phyloP scores from a whole-genome alignment of 2,888 invertebrate genomes.

The Drosophila macrospina region DNA sequence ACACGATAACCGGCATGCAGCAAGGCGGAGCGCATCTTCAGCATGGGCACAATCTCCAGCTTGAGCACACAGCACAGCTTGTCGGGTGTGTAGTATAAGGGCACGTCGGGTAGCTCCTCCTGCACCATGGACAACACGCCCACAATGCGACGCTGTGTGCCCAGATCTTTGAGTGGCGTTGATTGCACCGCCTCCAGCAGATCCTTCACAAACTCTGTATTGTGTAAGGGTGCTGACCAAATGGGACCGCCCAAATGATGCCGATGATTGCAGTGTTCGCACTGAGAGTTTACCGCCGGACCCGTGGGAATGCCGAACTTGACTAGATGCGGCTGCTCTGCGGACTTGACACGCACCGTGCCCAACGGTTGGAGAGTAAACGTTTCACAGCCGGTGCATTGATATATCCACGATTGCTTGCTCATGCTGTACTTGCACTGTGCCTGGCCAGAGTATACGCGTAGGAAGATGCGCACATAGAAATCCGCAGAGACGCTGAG shows the following conservation, averaged over 20 bases:
- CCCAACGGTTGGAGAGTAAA: slow-evolving; percentile 92
- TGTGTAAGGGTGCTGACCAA: slow-evolving; percentile 95
- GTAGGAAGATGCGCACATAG: slow-evolving; percentile 97
- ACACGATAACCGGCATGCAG: slow-evolving; percentile 95
- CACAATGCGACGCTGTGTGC: slow-evolving; percentile 90
- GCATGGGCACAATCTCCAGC: slow-evolving; percentile 89
- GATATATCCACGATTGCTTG: slow-evolving; percentile 94
- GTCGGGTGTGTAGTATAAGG: slow-evolving; percentile 94
- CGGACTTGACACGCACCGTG: slow-evolving; percentile 86
- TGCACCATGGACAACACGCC: slow-evolving; percentile 92
- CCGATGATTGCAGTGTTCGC: slow-evolving; percentile 91
- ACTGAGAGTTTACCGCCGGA: slow-evolving; percentile 89
- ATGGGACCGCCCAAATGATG: slow-evolving; percentile 96
- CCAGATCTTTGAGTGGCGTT: slow-evolving; percentile 85
- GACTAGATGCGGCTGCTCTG: slow-evolving; percentile 87
- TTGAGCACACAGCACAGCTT: slow-evolving; percentile 91
- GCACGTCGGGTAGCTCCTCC: slow-evolving; percentile 93
- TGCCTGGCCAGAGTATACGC: slow-evolving; percentile 91
- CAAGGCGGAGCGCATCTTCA: slow-evolving; percentile 92
- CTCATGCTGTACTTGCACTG: slow-evolving; percentile 95
- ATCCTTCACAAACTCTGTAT: slow-evolving; percentile 90
- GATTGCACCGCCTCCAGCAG: slow-evolving; percentile 87
- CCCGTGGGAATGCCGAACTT: slow-evolving; percentile 90
- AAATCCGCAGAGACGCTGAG: slow-evolving; percentile 97
- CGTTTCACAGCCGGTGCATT: slow-evolving; percentile 95